Conservation (phyloP, 2,797 vertebrate genomes). For the Sebastolobus alascanus region DNA sequence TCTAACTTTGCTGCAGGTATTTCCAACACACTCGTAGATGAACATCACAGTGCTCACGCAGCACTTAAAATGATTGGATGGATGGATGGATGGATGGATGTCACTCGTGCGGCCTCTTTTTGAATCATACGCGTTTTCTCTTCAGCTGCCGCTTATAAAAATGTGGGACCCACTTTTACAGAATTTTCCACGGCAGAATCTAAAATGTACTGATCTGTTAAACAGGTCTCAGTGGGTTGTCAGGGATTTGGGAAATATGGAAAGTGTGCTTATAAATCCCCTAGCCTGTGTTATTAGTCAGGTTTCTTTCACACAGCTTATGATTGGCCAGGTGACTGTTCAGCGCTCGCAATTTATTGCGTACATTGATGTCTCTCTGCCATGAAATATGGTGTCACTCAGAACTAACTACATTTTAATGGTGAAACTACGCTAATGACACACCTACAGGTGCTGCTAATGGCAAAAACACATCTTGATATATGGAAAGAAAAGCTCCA, state of each 20-base stretch:
- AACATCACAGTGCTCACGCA: conserved; percentile 26
- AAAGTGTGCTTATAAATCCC: conserved; percentile 72
- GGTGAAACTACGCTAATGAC: conserved; percentile 62
- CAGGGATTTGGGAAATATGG: conserved; percentile 74
- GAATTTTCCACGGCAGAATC: conserved; percentile 74
- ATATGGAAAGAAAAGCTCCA: conserved; percentile 35
- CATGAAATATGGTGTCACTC: conserved; percentile 76
- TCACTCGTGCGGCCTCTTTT: conserved; percentile 42
- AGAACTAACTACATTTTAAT: conserved; percentile 70
- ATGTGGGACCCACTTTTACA: conserved; percentile 62
- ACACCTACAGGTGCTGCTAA: conserved; percentile 65
- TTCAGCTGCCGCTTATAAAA: conserved; percentile 72
- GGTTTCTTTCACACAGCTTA: conserved; percentile 58
- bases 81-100: conserved; percentile 58
- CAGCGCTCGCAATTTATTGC: conserved; percentile 65
- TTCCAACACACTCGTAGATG: conserved; percentile 24
- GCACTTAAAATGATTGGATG: conserved; percentile 59
- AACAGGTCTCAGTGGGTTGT: conserved; percentile 73
- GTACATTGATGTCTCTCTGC: conserved; percentile 65
- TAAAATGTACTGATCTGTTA: conserved; percentile 73
- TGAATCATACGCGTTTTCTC: conserved; percentile 49
- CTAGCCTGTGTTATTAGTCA: conserved; percentile 62
- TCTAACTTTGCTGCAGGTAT: conserved; percentile 74
- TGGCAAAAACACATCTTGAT: conserved; percentile 69
- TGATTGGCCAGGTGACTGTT: conserved; percentile 71